A percentile compares a stretch with the other conserved stretches of the same genome.
Conservation (phyloP, 1,140 invertebrate genomes). For the Thaumetopoea pityocampa region DNA sequence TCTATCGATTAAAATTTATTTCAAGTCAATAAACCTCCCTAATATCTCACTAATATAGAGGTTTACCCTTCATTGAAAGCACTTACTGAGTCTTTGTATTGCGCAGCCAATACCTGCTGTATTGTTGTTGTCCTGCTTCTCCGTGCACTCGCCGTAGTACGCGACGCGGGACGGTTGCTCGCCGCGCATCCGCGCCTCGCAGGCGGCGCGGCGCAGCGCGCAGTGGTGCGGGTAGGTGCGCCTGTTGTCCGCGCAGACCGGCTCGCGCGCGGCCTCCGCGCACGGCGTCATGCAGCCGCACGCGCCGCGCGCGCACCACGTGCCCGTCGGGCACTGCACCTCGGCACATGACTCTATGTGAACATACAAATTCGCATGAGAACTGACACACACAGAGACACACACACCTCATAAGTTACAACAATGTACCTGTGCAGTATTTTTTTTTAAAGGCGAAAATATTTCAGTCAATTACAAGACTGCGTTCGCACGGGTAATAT, state of each 20-base stretch:
- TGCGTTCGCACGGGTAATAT: too few relatives aligned
- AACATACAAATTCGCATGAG: too few relatives aligned
- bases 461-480: too few relatives aligned
- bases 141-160: constrained; percentile 88
- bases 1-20: too few relatives aligned
- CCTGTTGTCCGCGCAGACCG: constrained; percentile 88
- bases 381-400: too few relatives aligned
- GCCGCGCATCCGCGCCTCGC: constrained; percentile 72
- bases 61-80: too few relatives aligned
- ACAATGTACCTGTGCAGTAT: too few relatives aligned
- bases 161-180: constrained; percentile 77
- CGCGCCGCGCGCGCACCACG: constrained; percentile 62
- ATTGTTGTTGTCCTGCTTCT: constrained; percentile 54
- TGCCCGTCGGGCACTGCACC: constrained; percentile 49
- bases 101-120: constrained; percentile 21
- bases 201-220: constrained; percentile 84
- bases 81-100: background rate
- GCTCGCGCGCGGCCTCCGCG: constrained; percentile 67
- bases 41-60: too few relatives aligned
- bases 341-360: constrained; percentile 55
- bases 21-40: too few relatives aligned
- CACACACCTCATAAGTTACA: too few relatives aligned
- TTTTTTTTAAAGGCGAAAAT: too few relatives aligned
- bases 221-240: constrained; percentile 90
- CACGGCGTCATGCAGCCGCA: constrained; percentile 50